Evolutionary conservation across 1,140 invertebrate species (phyloP).

Genomic region (Dendroctonus ponderosae): DNA sequence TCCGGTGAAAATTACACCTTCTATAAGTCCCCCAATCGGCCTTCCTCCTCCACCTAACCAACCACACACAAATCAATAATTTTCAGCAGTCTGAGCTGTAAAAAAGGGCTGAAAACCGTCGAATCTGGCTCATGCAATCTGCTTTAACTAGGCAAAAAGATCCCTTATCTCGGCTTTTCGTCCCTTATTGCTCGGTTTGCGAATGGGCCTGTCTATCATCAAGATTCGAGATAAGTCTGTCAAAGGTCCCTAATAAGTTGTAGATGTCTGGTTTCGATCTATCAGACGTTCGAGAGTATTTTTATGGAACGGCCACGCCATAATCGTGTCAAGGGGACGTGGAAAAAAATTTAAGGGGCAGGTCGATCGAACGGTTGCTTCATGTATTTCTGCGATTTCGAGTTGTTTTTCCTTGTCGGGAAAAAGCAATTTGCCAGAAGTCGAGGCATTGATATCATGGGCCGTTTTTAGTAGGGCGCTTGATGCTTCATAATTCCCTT

Average conservation of each 20-base stretch:
- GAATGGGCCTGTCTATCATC: conserved; percentile 22
- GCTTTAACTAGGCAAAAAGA: conserved; percentile 28
- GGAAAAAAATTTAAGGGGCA: conserved; percentile 6
- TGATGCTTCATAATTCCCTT: no score
- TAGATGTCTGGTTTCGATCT: conserved; percentile 30
- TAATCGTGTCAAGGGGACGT: conserved; percentile 12
- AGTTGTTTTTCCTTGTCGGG: not conserved
- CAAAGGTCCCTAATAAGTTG: conserved; percentile 20
- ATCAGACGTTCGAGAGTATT: conserved; percentile 16
- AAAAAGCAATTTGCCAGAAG: not conserved
- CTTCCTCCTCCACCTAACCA: not conserved
- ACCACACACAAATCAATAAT: not conserved
- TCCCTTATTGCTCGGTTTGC: conserved; percentile 9
- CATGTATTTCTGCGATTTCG: not conserved
- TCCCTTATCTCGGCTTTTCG: conserved; percentile 26
- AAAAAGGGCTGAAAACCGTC: conserved; percentile 1
- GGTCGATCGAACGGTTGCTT: not conserved
- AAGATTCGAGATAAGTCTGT: conserved; percentile 30
- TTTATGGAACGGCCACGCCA: conserved; percentile 22
- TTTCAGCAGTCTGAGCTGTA: not conserved
- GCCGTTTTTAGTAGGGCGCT: not conserved
- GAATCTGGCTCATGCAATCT: conserved; percentile 27
- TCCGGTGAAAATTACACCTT: no score
- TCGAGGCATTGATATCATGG: not conserved
- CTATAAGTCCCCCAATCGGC: no score